These are phyloP conservation scores for Cyphomyrus discorhynchus DNA, from an alignment of 2,113 vertebrate species.

Conservation along the genomic window DNA sequence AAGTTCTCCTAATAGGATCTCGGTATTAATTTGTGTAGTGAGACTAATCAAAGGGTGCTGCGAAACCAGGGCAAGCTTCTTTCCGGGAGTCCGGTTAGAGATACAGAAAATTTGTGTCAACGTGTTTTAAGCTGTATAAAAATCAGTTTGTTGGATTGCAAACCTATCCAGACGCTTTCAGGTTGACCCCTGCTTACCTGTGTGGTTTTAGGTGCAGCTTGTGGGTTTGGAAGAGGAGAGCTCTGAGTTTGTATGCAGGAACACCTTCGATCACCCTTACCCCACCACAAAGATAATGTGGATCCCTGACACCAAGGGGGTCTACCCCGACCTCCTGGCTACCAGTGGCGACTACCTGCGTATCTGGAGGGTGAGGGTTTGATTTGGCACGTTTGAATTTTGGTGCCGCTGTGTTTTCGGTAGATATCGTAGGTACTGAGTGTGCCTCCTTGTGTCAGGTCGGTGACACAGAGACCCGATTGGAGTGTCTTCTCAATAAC, in stretches of 20 bases:
- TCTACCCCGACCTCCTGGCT: constrained; percentile 91
- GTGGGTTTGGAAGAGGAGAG: constrained; percentile 97
- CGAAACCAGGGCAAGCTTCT: neutral
- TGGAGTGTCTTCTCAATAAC: constrained; percentile 96
- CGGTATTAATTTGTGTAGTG: neutral
- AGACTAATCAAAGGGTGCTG: neutral
- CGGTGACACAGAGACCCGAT: constrained; percentile 91
- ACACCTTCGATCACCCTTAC: constrained; percentile 96
- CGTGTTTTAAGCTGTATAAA: neutral
- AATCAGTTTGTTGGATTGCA: neutral
- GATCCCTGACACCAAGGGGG: constrained; percentile 97
- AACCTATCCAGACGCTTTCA: neutral
- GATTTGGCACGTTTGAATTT: neutral
- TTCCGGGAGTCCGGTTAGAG: neutral
- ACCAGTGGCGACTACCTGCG: constrained; percentile 95
- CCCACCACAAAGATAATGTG: constrained; percentile 99
- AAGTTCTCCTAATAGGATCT: neutral
- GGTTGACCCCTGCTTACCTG: neutral
- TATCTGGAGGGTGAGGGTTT: constrained; percentile 82
- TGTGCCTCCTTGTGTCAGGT: constrained; percentile 59
- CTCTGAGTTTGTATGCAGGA: constrained; percentile 92
- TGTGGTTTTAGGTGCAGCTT: constrained; percentile 78
- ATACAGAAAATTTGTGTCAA: neutral
- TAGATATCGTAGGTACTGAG: neutral
- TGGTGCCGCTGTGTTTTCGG: neutral